These are phyloP conservation scores for Struthidea cinerea DNA, from an alignment of 2,113 vertebrate genomes.

Conservation along the genomic window DNA sequence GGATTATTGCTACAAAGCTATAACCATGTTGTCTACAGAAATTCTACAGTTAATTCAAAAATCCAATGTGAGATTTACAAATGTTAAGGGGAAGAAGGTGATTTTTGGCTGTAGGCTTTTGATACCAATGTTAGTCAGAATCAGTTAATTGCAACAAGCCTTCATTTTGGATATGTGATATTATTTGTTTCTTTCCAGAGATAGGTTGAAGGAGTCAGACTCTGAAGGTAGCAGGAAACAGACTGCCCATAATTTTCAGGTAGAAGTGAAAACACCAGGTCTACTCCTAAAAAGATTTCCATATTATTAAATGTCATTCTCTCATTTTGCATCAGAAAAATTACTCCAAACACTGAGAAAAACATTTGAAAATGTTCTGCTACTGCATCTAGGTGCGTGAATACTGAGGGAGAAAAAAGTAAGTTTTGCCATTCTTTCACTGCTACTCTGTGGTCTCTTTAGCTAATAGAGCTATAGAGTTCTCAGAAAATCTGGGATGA, in stretches of 20 bases:
- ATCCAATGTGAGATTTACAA: background rate
- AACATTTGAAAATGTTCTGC: background rate
- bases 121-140: background rate
- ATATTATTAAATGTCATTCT: background rate
- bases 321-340: background rate
- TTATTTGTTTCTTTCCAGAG: background rate
- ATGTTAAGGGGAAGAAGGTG: background rate
- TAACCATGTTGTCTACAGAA: background rate
- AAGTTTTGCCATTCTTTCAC: background rate
- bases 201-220: background rate
- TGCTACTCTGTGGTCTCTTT: background rate
- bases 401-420: background rate
- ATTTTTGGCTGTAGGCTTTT: background rate
- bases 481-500: background rate
- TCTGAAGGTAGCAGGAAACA: background rate
- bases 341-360: background rate
- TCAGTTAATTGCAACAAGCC: background rate
- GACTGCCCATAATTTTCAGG: background rate
- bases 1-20: background rate
- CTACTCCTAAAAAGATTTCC: background rate
- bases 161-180: background rate
- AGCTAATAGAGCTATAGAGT: background rate
- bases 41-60: background rate
- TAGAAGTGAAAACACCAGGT: background rate
- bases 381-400: background rate